These are phyloP conservation scores for Flabesymbios commensalis DNA, from an alignment of 2,888 invertebrate species.

Conservation along the genomic window DNA sequence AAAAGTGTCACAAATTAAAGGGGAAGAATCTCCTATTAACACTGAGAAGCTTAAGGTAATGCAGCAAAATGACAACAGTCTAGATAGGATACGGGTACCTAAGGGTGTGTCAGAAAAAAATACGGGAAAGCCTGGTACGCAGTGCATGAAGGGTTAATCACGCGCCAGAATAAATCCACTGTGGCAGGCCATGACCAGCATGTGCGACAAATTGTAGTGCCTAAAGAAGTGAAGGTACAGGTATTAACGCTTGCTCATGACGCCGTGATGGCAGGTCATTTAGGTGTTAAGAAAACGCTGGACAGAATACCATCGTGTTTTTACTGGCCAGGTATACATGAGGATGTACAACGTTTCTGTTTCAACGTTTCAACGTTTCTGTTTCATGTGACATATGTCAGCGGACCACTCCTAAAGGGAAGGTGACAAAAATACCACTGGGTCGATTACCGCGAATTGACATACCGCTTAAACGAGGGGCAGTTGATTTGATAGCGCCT, in stretches of 20 bases:
- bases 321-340: conserved; percentile 1
- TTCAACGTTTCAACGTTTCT: no score
- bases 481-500: conserved; percentile 15
- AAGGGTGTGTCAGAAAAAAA: not conserved
- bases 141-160: not conserved
- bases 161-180: not conserved
- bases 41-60: not conserved
- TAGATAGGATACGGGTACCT: not conserved
- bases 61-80: not conserved
- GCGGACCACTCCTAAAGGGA: conserved; percentile 4
- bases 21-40: not conserved
- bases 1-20: not conserved
- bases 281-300: conserved; percentile 4
- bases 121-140: not conserved
- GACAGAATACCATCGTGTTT: not conserved
- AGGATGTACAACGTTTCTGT: not conserved
- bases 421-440: conserved; percentile 6
- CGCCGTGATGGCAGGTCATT: not conserved
- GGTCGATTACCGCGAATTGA: conserved; percentile 9
- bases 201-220: not conserved
- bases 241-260: conserved; percentile 3
- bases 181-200: conserved; percentile 9
- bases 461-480: conserved; percentile 8
- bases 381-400: conserved; percentile 15
- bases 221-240: not conserved